Evolutionary conservation across 2,113 vertebrate genomes (phyloP).

Genomic region (Lipotes vexillifer): DNA sequence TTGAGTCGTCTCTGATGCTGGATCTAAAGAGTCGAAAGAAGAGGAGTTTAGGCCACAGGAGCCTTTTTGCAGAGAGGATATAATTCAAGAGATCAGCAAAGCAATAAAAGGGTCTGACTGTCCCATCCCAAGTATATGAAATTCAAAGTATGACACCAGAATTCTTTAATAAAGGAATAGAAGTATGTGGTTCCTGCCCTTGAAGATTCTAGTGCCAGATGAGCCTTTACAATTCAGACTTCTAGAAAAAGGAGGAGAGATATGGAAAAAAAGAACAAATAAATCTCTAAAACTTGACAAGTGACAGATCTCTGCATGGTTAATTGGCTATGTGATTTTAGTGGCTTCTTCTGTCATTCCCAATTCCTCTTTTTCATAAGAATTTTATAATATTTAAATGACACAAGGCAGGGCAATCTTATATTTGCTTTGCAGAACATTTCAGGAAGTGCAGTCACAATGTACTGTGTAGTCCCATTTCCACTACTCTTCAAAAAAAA

Average conservation of each 20-base stretch:
- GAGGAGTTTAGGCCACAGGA: conserved; percentile 37
- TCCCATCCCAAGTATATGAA: conserved; percentile 48
- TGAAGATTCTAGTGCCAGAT: conserved; percentile 42
- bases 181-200: conserved; percentile 44
- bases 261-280: not conserved
- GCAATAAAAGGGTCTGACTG: conserved; percentile 58
- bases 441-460: not conserved
- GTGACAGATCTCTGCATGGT: conserved; percentile 54
- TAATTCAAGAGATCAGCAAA: conserved; percentile 60
- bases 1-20: not conserved
- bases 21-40: conserved; percentile 54
- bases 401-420: not conserved
- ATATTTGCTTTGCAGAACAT: conserved; percentile 36
- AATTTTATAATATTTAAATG: conserved; percentile 43
- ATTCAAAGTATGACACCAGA: conserved; percentile 38
- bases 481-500: not conserved
- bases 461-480: not conserved
- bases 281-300: conserved; percentile 63
- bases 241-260: conserved; percentile 6
- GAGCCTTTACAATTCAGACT: conserved; percentile 60
- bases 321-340: conserved; percentile 50
- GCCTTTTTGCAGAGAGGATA: conserved; percentile 46
- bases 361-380: not conserved
- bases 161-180: conserved; percentile 51
- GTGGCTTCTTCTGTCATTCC: conserved; percentile 40